Base-by-base conservation (phyloP, 2,797 vertebrate genomes). In the Labroides dimidiatus region DNA sequence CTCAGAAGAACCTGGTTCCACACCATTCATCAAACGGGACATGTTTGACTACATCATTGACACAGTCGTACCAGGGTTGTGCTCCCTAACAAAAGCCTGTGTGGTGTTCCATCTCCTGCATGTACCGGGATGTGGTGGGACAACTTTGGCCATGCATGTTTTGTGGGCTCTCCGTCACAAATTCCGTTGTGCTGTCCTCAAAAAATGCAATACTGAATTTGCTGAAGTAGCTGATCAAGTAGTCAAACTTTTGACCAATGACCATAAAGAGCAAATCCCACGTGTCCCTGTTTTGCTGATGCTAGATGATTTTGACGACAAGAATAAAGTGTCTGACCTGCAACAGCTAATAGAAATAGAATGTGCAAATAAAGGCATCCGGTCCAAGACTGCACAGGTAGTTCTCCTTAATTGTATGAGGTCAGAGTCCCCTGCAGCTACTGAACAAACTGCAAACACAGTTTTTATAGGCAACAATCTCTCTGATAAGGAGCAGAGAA, bases 281-380 rank as follows among this genome's bases (percentile, higher is more conserved):
- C 75, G 77, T 39, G 74, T 93, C 49, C 93, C 95, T 14, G 91
- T 96, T 21, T 70, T 97, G 70, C 85, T 96, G 23, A 91, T 96
- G 87, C 88, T 95, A 9, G 95, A 96, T 89, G 93, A 96, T 50
- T 94, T 94, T 82, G 93, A 95, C 80, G 93, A 96, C 3, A 91
- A 87, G 66, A 93, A 95, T 65, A 92, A 89, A 15, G 75, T 96
- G 0, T 84, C 14, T 54, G 23, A 91, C 60, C 86, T 97, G 42
- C 78, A 88, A 64, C 72, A 78, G 37, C 61, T 79, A 51, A 89
- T 93, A 85, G 87, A 92, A 47, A 83, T 79, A n/a, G 68, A 87
- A 69, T 91, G 87, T 21, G 45, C 33, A 3, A 63, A 61, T n/a
- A 84, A 66, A 44, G 13, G 71, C 0, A 55, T 87, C 69, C 69